Evolutionary conservation across 2,113 vertebrate genomes (phyloP), one percentile per base, ranked within the genome.

Genomic region (Labeo rohita): DNA sequence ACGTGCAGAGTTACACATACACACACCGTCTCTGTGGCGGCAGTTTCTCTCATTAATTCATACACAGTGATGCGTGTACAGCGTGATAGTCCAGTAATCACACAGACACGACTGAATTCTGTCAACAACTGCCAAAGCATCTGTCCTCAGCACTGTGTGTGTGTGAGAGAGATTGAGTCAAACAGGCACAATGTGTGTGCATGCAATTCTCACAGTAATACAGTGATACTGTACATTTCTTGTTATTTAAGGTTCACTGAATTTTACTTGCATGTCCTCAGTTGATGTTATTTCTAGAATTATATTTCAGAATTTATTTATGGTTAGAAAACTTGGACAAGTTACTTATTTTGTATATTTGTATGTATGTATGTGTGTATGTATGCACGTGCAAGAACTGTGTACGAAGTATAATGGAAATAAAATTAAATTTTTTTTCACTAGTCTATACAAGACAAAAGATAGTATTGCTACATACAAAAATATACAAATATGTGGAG

Each of bases 81-180:
- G 88, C 52, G 85, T 72, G 84, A 91, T 90, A 89, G 87, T 91
- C 90, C 90, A 91, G 90, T 89, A 89, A 90, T 89, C 90, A 91
- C 86, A 87, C 87, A 91, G 87, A 91, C 87, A 91, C 76, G 87
- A 89, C 89, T 87, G 85, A 88, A 86, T 89, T 90, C 89, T 89
- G 87, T 85, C 87, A 91, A 90, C 89, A 90, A 89, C 84, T 85
- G 85, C 90, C 84, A 80, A 80, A 87, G 90, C 90, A 91, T 88
- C 89, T 90, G 89, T 90, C 90, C 68, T 85, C 83, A 86, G 83
- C 85, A 87, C 83, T 56, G 72, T 52, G 80, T 80, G 61, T 84
- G 80, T 86, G 84, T 54, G 80, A 8, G 47, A 8, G 47, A 47
- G 54, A 66, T 34, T 66, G 63, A 66, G 63, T 34, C 63, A 21